phyloP scores from a whole-genome alignment of 2,888 invertebrate genomes.

The Endomychus coccineus region DNA sequence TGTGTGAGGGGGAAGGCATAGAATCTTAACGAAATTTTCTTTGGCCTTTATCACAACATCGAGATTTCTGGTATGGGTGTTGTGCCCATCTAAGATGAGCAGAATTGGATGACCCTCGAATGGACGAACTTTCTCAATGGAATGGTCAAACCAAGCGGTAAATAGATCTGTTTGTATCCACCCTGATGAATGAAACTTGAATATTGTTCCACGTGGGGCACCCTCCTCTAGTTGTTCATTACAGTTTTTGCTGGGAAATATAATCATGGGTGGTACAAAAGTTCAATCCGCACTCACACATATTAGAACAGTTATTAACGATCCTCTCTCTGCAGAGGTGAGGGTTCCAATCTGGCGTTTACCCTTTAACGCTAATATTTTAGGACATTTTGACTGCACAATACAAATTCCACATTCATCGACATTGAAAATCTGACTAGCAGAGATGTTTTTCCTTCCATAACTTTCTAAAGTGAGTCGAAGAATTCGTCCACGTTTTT shows the following conservation, averaged over 20 bases:
- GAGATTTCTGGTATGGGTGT: slow-evolving; percentile 1
- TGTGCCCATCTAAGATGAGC: slow-evolving; percentile 1
- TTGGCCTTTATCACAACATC: slow-evolving; percentile 2
- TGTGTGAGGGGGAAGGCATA: slow-evolving; percentile 2
- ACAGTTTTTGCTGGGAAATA: slow-evolving; percentile 7
- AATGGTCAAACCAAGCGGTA: too few species aligned
- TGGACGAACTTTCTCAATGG: too few species aligned
- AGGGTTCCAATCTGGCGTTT: slow-evolving; percentile 9
- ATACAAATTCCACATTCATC: slow-evolving; percentile 13
- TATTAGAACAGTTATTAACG: too few species aligned
- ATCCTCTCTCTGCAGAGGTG: slow-evolving; percentile 4
- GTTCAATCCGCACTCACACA: not conserved
- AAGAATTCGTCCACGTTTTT: slow-evolving; percentile 13
- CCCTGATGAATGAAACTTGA: slow-evolving; percentile 2
- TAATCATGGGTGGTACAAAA: not conserved
- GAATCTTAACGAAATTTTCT: too few species aligned
- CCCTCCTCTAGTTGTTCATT: slow-evolving; percentile 1
- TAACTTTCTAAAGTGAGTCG: slow-evolving; percentile 13
- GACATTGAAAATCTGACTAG: slow-evolving; percentile 14
- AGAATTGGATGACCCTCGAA: not conserved
- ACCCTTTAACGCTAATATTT: slow-evolving; percentile 10
- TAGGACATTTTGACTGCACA: slow-evolving; percentile 13
- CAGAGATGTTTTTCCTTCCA: slow-evolving; percentile 9
- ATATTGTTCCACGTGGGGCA: slow-evolving; percentile 1
- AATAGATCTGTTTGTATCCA: too few species aligned